Evolutionary conservation across 2,888 invertebrate genomes (phyloP).

Genomic region (Microctonus hyperodae): DNA sequence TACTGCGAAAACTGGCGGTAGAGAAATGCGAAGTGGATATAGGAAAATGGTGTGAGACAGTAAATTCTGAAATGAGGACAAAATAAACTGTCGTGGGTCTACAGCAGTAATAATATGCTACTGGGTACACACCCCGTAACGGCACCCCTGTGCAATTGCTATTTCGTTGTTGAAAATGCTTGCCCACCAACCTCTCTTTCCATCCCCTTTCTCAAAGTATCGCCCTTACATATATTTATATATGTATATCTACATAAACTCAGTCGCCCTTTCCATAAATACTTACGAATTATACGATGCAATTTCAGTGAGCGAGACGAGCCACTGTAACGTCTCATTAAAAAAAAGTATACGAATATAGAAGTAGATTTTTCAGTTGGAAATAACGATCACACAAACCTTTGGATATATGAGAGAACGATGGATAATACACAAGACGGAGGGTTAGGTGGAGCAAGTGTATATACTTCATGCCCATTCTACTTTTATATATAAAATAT

Average conservation of each 20-base stretch:
- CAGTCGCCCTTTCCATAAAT: constrained; percentile 34
- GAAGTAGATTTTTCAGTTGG: constrained; percentile 24
- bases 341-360: constrained; percentile 4
- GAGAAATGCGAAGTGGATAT: constrained; percentile 9
- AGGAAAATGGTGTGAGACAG: constrained; percentile 36
- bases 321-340: constrained; percentile 16
- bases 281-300: constrained; percentile 49
- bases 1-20: constrained; percentile 38
- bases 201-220: background rate
- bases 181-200: constrained; percentile 19
- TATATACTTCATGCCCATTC: constrained; percentile 7
- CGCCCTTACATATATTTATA: background rate
- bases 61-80: constrained; percentile 59
- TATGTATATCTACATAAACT: background rate
- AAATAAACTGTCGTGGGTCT: constrained; percentile 56
- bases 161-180: constrained; percentile 33
- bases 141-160: constrained; percentile 47
- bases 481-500: background rate
- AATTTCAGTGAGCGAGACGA: constrained; percentile 41
- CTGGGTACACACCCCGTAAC: constrained; percentile 43
- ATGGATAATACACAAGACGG: background rate
- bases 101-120: constrained; percentile 54
- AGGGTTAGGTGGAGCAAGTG: background rate
- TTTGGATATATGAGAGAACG: background rate
- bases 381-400: background rate